Base-by-base conservation (phyloP, 2,888 invertebrate genomes). In the Augiades crinisus region DNA sequence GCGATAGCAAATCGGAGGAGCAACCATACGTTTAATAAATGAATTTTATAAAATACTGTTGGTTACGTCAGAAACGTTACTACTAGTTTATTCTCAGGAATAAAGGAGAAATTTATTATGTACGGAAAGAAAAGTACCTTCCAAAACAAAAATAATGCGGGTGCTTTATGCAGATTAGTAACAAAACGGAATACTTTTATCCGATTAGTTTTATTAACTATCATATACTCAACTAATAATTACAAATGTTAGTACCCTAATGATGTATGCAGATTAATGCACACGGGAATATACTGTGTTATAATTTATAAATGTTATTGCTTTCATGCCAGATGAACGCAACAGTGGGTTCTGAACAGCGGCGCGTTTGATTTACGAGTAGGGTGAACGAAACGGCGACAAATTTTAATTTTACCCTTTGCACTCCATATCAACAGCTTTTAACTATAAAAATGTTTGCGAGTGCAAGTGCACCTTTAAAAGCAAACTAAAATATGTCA, bases 291-390 rank as follows among this genome's bases (percentile, higher is more conserved):
- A 16, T 12, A 7, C 3, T n/a, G n/a, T n/a, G 24, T 36, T 22
- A 46, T 34, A 34, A 34, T 45, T 45, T 45, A 62, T 62, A 56
- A 62, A 62, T 63, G 59, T 59, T 60, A 62, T 62, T 63, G 55
- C 58, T 56, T 58, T 55, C 56, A 60, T 54, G 44, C 61, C 50
- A 55, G 54, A 59, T 58, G 57, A 59, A 62, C 57, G 61, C 60
- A 58, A 60, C 60, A 57, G 58, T 62, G 62, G 60, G 38, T 51
- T 61, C 56, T 62, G 62, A 62, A 65, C 55, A 60, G 55, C 59
- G 55, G 59, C 62, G 56, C 55, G 58, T 61, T 54, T 65, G 62
- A 65, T 63, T 65, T 58, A 62, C 61, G 63, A 64, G 63, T 62
- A 56, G 59, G 59, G 59, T 58, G 52, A 61, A 60, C 54, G 55